Evolutionary conservation across 2,797 vertebrate species (phyloP).

Genomic region (Catharus ustulatus): DNA sequence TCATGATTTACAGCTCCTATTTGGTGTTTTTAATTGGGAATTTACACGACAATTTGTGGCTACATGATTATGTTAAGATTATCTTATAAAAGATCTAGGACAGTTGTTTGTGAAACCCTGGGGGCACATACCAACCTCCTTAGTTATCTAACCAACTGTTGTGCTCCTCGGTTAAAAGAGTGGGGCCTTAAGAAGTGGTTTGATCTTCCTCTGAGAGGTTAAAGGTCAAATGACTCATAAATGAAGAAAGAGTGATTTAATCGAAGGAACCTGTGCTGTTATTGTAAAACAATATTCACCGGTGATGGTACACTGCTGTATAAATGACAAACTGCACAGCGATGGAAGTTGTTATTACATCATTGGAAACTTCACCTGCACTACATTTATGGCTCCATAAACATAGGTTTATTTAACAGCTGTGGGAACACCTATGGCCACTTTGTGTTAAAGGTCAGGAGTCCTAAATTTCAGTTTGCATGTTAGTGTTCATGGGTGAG

Average conservation of each 20-base stretch:
- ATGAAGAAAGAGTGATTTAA: slow-evolving; percentile 84
- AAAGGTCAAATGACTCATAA: slow-evolving; percentile 84
- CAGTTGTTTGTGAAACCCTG: slow-evolving; percentile 72
- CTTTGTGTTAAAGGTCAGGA: slow-evolving; percentile 61
- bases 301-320: slow-evolving; percentile 78
- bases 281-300: slow-evolving; percentile 83
- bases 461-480: slow-evolving; percentile 59
- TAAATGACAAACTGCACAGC: slow-evolving; percentile 80
- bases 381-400: slow-evolving; percentile 76
- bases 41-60: slow-evolving; percentile 79
- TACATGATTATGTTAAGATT: slow-evolving; percentile 76
- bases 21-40: slow-evolving; percentile 73
- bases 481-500: slow-evolving; percentile 26
- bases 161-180: slow-evolving; percentile 77
- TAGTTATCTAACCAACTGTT: slow-evolving; percentile 78
- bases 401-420: slow-evolving; percentile 75
- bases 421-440: slow-evolving; percentile 72
- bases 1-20: slow-evolving; percentile 65
- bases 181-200: slow-evolving; percentile 82
- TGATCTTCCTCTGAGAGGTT: slow-evolving; percentile 84
- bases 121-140: slow-evolving; percentile 78
- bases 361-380: slow-evolving; percentile 72
- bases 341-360: slow-evolving; percentile 79
- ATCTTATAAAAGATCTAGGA: slow-evolving; percentile 70
- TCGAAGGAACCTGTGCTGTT: slow-evolving; percentile 82